These are phyloP conservation scores for Cylloceria caligata DNA, from an alignment of 2,888 invertebrate genomes.

Conservation along the genomic window DNA sequence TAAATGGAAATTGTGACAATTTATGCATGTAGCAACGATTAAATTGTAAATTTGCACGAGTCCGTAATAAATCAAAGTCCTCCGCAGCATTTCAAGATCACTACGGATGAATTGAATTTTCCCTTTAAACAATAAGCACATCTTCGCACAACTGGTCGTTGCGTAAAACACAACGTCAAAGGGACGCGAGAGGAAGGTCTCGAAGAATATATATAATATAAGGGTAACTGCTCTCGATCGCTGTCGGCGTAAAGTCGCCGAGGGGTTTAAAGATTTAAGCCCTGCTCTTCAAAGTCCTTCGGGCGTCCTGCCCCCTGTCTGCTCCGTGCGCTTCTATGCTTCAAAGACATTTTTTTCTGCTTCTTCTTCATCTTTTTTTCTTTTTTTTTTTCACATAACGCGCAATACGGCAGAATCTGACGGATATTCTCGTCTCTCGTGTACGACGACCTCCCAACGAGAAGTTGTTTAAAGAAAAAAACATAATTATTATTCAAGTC, in stretches of 20 bases:
- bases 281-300: slow-evolving; percentile 3
- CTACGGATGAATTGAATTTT: slow-evolving; percentile 74
- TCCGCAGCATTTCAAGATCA: not conserved
- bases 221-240: slow-evolving; percentile 11
- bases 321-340: not conserved
- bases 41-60: slow-evolving; percentile 8
- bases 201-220: not conserved
- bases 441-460: no score
- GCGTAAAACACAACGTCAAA: slow-evolving; percentile 81
- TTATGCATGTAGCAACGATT: not conserved
- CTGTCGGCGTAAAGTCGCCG: slow-evolving; percentile 34
- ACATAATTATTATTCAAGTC: no score
- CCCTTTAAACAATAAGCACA: slow-evolving; percentile 80
- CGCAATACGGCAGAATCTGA: no score
- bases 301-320: not conserved
- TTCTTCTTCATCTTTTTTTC: no score
- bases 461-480: no score
- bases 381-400: not conserved
- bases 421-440: no score
- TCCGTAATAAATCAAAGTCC: not conserved
- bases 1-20: not conserved
- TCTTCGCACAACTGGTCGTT: slow-evolving; percentile 80
- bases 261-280: slow-evolving; percentile 28
- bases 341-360: not conserved
- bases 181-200: slow-evolving; percentile 65